Percentiles rank a stretch among this genome's conserved stretches.
Conservation (phyloP, 2,113 vertebrate species). For the Pelusios castaneus region DNA sequence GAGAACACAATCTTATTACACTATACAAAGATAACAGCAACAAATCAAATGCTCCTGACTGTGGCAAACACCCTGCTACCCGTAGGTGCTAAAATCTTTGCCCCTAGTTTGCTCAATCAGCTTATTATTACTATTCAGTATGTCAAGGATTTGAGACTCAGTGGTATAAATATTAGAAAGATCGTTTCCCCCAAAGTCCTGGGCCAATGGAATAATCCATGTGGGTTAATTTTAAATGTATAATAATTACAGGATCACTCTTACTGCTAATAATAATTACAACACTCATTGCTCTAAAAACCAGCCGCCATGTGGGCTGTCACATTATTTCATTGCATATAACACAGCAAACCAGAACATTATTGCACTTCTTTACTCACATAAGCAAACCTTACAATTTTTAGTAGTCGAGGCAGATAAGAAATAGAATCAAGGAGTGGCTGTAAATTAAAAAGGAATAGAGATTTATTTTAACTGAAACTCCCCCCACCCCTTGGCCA, state of each 20-base stretch:
- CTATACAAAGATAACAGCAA: too few species aligned
- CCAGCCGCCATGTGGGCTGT: accelerated
- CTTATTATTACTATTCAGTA: not conserved
- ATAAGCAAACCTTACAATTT: accelerated
- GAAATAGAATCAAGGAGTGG: accelerated
- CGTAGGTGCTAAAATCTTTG: not conserved
- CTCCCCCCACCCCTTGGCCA: not conserved
- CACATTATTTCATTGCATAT: accelerated
- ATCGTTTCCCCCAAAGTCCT: not conserved
- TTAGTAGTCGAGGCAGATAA: accelerated
- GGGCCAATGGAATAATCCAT: not conserved
- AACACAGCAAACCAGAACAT: accelerated
- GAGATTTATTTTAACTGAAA: not conserved
- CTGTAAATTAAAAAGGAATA: not conserved
- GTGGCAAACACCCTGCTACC: not conserved
- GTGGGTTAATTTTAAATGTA: not conserved
- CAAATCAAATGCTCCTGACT: not conserved
- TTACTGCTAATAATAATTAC: not conserved
- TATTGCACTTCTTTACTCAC: accelerated
- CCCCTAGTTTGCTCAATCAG: not conserved
- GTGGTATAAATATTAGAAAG: not conserved
- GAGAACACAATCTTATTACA: too few species aligned
- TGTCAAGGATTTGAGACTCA: too few species aligned
- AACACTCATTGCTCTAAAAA: accelerated
- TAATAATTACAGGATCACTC: not conserved